Conservation (phyloP, 2,113 vertebrate species). For the Scytalopus superciliaris region DNA sequence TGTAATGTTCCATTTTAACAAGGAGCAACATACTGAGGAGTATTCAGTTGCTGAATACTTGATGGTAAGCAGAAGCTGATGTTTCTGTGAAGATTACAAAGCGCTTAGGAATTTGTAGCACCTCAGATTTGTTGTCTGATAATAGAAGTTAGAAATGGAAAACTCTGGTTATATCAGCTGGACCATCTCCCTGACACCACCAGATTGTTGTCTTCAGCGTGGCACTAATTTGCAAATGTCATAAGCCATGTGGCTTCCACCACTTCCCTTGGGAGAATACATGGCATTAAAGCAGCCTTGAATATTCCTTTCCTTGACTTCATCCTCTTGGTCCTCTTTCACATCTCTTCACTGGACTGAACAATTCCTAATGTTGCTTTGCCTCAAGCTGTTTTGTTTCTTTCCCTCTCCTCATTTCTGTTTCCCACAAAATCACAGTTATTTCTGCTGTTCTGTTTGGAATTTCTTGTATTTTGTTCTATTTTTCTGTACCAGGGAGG, state of each 20-base stretch:
- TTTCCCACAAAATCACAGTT: not conserved
- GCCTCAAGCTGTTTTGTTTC: not conserved
- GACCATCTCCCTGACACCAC: not conserved
- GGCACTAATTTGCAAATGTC: slow-evolving; percentile 3
- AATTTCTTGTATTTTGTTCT: not conserved
- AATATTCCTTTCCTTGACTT: slow-evolving; percentile 27
- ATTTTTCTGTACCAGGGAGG: not conserved
- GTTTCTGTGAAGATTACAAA: slow-evolving; percentile 30
- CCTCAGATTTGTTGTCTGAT: not conserved
- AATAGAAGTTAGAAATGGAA: slow-evolving; percentile 35
- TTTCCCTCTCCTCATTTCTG: not conserved
- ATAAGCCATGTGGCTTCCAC: not conserved
- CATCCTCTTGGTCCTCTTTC: not conserved
- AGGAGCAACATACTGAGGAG: not conserved
- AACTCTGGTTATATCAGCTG: slow-evolving; percentile 7
- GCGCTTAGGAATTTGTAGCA: not conserved
- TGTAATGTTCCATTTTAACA: slow-evolving; percentile 46
- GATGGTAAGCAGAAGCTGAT: slow-evolving; percentile 43
- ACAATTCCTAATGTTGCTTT: not conserved
- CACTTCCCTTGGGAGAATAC: not conserved
- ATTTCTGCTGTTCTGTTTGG: not conserved
- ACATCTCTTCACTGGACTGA: not conserved
- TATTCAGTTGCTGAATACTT: not conserved
- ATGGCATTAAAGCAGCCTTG: not conserved
- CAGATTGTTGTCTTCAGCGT: not conserved